Evolutionary conservation across 92 coral and sea anemone species (phyloP).

Genomic region (Desmophyllum pertusum): DNA sequence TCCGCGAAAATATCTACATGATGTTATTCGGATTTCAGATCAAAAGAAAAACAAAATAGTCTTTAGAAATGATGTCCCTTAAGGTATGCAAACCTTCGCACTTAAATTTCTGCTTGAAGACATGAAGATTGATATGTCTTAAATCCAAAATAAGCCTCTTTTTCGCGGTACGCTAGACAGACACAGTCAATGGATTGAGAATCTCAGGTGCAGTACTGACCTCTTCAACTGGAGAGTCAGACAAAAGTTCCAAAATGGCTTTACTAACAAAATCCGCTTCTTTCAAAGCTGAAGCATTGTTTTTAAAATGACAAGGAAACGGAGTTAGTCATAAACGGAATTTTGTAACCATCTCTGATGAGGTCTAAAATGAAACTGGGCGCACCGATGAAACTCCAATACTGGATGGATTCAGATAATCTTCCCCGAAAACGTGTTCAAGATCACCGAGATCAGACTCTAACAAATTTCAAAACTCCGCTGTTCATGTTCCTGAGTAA

Average conservation of each 20-base stretch:
- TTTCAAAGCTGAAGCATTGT: slow-evolving; percentile 6
- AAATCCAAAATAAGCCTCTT: slow-evolving; percentile 16
- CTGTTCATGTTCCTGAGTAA: too few species aligned
- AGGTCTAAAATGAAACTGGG: neutral
- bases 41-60: slow-evolving; percentile 23
- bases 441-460: neutral
- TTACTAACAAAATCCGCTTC: neutral
- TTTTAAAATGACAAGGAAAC: neutral
- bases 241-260: neutral
- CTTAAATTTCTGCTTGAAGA: slow-evolving; percentile 14
- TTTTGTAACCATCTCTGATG: slow-evolving; percentile 17
- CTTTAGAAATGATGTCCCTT: neutral
- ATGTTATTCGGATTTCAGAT: slow-evolving; percentile 28
- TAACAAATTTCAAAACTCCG: neutral
- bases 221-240: neutral
- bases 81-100: neutral
- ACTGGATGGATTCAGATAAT: slow-evolving; percentile 3
- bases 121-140: neutral
- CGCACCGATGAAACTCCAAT: slow-evolving; percentile 27
- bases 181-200: slow-evolving; percentile 1
- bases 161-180: neutral
- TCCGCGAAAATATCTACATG: slow-evolving; percentile 27
- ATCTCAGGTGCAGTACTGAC: neutral
- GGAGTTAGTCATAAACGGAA: slow-evolving; percentile 10
- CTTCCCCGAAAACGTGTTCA: neutral